Evolutionary conservation across 2,888 invertebrate species (phyloP).

Genomic region (Steinernema scapterisci): DNA sequence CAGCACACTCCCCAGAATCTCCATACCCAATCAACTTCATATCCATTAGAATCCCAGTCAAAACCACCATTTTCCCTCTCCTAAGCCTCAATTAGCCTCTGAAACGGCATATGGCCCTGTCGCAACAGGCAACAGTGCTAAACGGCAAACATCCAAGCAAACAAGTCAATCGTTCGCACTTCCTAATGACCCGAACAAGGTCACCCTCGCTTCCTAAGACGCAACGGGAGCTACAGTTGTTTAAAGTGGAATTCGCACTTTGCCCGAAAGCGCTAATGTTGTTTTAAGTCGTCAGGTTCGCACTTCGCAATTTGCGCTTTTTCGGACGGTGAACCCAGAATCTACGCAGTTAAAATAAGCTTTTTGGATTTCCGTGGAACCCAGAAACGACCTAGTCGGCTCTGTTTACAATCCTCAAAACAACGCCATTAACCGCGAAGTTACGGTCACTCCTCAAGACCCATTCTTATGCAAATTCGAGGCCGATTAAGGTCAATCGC

Average conservation of each 20-base stretch:
- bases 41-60: background rate
- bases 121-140: slow-evolving; percentile 1
- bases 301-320: background rate
- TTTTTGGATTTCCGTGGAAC: background rate
- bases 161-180: slow-evolving; percentile 18
- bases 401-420: background rate
- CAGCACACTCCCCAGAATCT: too few species aligned
- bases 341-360: background rate
- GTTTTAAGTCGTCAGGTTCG: background rate
- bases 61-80: background rate
- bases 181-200: slow-evolving; percentile 16
- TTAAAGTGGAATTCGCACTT: slow-evolving; percentile 1
- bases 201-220: slow-evolving; percentile 6
- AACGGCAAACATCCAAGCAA: slow-evolving; percentile 22
- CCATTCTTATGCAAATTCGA: slow-evolving; percentile 23
- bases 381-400: background rate
- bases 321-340: background rate
- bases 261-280: background rate
- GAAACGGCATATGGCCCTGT: background rate
- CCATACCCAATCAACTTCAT: too few species aligned
- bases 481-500: slow-evolving; percentile 23
- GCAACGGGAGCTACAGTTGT: background rate
- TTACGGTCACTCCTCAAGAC: slow-evolving; percentile 10
- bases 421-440: slow-evolving; percentile 31
- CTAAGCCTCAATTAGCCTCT: background rate